Evolutionary conservation across 2,888 invertebrate genomes (phyloP).

Genomic region (Perithous albicinctus): DNA sequence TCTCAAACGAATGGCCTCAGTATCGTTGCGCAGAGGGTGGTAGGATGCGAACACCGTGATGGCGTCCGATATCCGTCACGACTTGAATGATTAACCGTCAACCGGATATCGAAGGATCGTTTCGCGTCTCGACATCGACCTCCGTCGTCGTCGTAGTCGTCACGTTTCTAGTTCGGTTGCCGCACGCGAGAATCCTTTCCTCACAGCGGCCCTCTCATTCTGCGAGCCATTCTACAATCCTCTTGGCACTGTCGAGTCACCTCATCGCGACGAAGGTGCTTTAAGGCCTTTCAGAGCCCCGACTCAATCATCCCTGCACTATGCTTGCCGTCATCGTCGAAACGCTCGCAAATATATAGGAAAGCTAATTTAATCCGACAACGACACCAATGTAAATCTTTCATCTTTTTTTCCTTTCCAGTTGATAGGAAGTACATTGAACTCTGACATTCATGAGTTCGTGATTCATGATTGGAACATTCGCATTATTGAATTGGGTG

Average conservation of each 20-base stretch:
- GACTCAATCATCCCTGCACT: slow-evolving; percentile 36
- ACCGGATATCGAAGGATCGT: slow-evolving; percentile 42
- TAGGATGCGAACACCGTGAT: slow-evolving; percentile 17
- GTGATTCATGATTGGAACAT: background rate
- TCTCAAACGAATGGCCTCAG: slow-evolving; percentile 1
- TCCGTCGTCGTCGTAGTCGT: slow-evolving; percentile 38
- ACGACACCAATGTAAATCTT: background rate
- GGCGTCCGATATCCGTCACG: slow-evolving; percentile 42
- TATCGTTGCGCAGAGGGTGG: background rate
- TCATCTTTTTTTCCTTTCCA: background rate
- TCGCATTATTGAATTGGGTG: background rate
- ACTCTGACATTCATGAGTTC: background rate
- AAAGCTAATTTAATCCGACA: slow-evolving; percentile 1
- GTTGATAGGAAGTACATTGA: background rate
- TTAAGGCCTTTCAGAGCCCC: background rate
- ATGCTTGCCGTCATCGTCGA: slow-evolving; percentile 14
- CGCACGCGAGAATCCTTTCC: slow-evolving; percentile 10
- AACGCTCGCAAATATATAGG: background rate
- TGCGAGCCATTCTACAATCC: background rate
- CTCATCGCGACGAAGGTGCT: slow-evolving; percentile 5
- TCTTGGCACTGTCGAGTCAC: slow-evolving; percentile 20
- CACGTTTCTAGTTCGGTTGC: slow-evolving; percentile 37
- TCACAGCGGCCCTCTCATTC: background rate
- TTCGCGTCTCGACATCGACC: slow-evolving; percentile 9
- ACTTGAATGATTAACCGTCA: slow-evolving; percentile 52